Conservation (phyloP, 1,140 invertebrate genomes). For the Hypsibius dujardini region DNA sequence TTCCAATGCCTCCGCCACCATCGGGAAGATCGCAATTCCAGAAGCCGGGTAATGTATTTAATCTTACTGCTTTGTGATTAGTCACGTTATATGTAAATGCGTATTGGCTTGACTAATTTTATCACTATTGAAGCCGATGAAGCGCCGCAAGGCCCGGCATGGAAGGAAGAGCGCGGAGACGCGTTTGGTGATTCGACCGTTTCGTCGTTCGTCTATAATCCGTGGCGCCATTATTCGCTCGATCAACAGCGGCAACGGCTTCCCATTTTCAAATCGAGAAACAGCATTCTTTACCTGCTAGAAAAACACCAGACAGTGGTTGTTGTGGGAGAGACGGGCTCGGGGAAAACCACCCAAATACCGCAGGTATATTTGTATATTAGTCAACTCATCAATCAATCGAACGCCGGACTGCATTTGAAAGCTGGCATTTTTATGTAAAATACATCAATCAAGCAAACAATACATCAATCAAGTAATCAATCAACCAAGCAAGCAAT, state of each 20-base stretch:
- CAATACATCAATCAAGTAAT: too few species aligned
- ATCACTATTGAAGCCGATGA: neutral
- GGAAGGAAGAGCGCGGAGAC: constrained; percentile 40
- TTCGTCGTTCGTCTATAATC: constrained; percentile 61
- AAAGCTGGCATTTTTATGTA: too few species aligned
- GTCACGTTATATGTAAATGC: too few species aligned
- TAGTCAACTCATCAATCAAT: too few species aligned
- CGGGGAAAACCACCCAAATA: constrained; percentile 89
- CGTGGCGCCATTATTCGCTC: constrained; percentile 57
- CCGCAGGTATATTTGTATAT: constrained; percentile 40
- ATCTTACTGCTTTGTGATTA: too few species aligned
- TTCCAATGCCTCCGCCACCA: too few species aligned
- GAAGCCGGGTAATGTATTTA: too few species aligned
- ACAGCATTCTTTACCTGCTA: constrained; percentile 69
- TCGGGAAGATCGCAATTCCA: too few species aligned
- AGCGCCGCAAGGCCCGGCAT: constrained; percentile 24
- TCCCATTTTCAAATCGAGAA: constrained; percentile 61
- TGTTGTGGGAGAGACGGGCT: constrained; percentile 82
- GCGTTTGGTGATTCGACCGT: constrained; percentile 43
- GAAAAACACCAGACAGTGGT: constrained; percentile 78
- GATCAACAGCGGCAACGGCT: constrained; percentile 57
- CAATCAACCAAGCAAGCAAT: too few species aligned
- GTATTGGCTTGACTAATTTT: neutral
- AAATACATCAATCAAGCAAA: too few species aligned
- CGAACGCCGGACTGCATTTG: too few species aligned